Evolutionary conservation across 2,888 invertebrate genomes (phyloP).

Genomic region (Coleophora flavipennella): DNA sequence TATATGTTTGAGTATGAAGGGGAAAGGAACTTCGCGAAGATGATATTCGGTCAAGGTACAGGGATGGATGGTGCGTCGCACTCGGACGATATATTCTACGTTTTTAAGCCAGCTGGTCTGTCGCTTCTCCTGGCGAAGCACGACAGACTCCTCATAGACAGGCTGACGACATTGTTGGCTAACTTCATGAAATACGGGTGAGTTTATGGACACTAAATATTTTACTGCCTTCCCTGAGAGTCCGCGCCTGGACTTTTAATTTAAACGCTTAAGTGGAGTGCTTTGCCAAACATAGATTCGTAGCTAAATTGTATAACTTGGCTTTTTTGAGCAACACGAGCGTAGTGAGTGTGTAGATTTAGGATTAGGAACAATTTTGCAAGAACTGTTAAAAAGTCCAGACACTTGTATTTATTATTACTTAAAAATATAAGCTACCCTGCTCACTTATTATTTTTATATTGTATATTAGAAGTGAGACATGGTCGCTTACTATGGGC

Average conservation of each 20-base stretch:
- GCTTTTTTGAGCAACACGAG: too few species aligned
- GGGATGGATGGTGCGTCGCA: conserved; percentile 39
- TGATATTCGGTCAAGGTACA: conserved; percentile 25
- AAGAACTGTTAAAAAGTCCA: too few species aligned
- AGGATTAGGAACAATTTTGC: too few species aligned
- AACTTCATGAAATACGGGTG: conserved; percentile 52
- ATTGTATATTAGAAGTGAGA: too few species aligned
- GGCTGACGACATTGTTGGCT: conserved; percentile 44
- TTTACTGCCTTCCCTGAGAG: not conserved
- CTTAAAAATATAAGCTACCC: too few species aligned
- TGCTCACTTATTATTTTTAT: too few species aligned
- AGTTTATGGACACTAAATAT: conserved; percentile 9
- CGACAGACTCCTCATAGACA: conserved; percentile 41
- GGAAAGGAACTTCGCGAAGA: conserved; percentile 43
- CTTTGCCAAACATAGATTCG: too few species aligned
- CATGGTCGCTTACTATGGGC: too few species aligned
- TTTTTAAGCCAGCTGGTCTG: conserved; percentile 51
- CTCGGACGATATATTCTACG: conserved; percentile 55
- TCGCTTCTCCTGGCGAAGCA: conserved; percentile 23
- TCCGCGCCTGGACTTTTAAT: not conserved
- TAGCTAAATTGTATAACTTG: too few species aligned
- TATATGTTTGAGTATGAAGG: conserved; percentile 55
- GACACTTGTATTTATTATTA: too few species aligned
- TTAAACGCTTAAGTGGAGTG: too few species aligned
- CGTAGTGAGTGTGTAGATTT: too few species aligned